Evolutionary conservation across 2,888 invertebrate genomes (phyloP).

Genomic region (Mechanitis mazaeus): DNA sequence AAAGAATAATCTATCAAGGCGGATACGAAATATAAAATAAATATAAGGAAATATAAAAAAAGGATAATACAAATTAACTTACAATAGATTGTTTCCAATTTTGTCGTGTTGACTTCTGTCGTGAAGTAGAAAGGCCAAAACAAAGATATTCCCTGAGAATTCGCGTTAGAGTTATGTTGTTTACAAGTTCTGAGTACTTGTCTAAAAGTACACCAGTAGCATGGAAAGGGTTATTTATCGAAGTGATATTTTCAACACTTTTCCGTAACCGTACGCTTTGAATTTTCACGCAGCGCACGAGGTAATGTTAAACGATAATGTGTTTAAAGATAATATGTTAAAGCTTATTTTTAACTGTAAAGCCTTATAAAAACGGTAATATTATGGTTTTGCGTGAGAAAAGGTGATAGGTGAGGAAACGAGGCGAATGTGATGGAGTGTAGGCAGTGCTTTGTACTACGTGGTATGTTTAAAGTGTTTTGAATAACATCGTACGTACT

Average conservation of each 20-base stretch:
- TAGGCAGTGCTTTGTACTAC: constrained; percentile 8
- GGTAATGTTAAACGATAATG: background rate
- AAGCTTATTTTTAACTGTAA: constrained; percentile 7
- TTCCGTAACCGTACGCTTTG: constrained; percentile 32
- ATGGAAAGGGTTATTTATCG: constrained; percentile 30
- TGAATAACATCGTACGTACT: too few species aligned
- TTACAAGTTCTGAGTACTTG: constrained; percentile 28
- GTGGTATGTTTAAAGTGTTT: background rate
- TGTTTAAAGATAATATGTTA: background rate
- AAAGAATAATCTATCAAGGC: background rate
- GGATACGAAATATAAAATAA: background rate
- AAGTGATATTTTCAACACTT: constrained; percentile 28
- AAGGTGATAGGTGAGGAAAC: constrained; percentile 46
- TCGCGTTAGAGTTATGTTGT: constrained; percentile 25
- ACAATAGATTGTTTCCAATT: background rate
- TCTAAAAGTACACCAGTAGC: constrained; percentile 29
- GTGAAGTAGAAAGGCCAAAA: constrained; percentile 11
- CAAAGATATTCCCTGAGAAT: constrained; percentile 13
- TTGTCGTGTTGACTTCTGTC: constrained; percentile 6
- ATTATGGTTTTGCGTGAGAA: constrained; percentile 49
- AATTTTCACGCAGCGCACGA: constrained; percentile 15
- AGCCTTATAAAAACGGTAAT: constrained; percentile 40
- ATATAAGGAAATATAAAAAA: too few species aligned
- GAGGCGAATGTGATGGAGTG: constrained; percentile 38
- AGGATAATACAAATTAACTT: too few species aligned